phyloP scores from a whole-genome alignment of 35 echinoderm and acorn worm genomes.

The Anneissia japonica region DNA sequence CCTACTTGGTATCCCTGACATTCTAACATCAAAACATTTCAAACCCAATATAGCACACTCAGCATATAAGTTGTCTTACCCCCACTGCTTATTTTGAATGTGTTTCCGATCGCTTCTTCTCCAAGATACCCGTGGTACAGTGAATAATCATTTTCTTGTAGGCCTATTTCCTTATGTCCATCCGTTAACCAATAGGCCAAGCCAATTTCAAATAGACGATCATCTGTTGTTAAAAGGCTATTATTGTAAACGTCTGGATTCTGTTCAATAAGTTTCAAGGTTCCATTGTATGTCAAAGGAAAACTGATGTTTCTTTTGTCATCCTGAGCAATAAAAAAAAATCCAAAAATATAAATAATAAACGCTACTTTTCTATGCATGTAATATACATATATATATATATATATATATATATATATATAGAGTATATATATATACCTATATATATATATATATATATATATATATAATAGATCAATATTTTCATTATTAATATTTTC shows the following conservation, averaged over 20 bases:
- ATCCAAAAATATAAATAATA: not conserved
- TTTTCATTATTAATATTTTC: too few relatives aligned
- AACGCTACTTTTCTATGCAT: too few relatives aligned
- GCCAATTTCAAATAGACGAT: not conserved
- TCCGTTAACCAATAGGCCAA: not conserved
- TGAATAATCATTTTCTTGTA: not conserved
- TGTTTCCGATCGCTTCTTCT: not conserved
- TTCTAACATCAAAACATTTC: too few relatives aligned
- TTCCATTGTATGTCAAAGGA: not conserved
- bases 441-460: too few relatives aligned
- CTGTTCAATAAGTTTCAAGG: not conserved
- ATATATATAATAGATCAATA: too few relatives aligned
- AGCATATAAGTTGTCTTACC: too few relatives aligned
- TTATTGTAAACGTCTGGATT: not conserved
- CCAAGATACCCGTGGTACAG: not conserved
- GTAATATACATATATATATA: too few relatives aligned
- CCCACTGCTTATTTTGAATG: not conserved
- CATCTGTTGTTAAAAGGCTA: not conserved
- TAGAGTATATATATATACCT: too few relatives aligned
- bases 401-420: too few relatives aligned
- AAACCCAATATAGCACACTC: too few relatives aligned
- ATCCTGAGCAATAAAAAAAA: not conserved
- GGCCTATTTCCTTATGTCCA: not conserved
- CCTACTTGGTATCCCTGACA: too few relatives aligned
- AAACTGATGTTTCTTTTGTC: not conserved